Evolutionary conservation across 2,797 vertebrate species (phyloP), one percentile per base, ranked within the genome.

Genomic region (Betta splendens): DNA sequence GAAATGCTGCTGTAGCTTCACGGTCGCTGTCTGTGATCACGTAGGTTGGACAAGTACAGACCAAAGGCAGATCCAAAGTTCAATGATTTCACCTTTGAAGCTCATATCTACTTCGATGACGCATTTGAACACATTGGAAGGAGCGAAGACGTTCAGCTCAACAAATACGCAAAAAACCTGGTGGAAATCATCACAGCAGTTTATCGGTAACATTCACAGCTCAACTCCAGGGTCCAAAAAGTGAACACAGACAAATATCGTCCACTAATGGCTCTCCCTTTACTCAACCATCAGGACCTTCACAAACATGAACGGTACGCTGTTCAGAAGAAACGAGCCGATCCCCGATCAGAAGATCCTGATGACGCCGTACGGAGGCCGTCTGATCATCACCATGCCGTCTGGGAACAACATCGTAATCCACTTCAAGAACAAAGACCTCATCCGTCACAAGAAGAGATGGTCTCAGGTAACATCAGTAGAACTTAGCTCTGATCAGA

Each of bases 401-500:
- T 28, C 77, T 2, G 85, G 87, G 21, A 91, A 91, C 59, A 17
- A n/a, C 1, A 22, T 91, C 8, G 52, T 77, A 40, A 54, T 91
- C 40, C 88, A 91, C 60, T 71, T 87, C 3, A 91, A 91, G 57
- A 84, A 91, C 78, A 90, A 87, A 32, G 3, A 65, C 0, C 72
- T 65, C 21, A 90, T 90, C 28, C 88, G 90, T 7, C 83, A 90
- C 79, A 90, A 89, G 66, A 91, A 90, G 65, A 79, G 89, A 26
- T 90, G 89, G 88, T 90, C 88, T 28, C 89, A 90, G 83, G 89
- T 90, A n/a, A n/a, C n/a, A n/a, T n/a, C n/a, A n/a, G n/a, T n/a
- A n/a, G n/a, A n/a, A n/a, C n/a, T n/a, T n/a, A n/a, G n/a, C n/a
- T n/a, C n/a, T n/a, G n/a, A n/a, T n/a, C n/a, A n/a, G n/a, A n/a